A percentile compares a stretch with the other conserved stretches of the same genome.
phyloP scores from a whole-genome alignment of 2,888 invertebrate genomes.

The Pseudococcus longispinus region DNA sequence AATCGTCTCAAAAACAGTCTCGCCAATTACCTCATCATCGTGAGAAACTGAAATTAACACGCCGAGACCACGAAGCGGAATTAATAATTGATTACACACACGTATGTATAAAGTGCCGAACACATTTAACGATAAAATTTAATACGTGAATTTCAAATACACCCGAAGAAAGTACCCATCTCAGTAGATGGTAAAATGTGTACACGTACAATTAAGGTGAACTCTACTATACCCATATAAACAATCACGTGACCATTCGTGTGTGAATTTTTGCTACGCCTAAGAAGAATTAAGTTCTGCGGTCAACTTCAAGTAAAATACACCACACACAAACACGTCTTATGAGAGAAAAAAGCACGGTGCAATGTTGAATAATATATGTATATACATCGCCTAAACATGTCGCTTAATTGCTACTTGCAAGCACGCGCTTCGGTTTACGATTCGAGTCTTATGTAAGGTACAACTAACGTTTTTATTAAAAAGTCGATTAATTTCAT shows the following conservation, averaged over 20 bases:
- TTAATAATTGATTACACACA: background rate
- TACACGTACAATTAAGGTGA: background rate
- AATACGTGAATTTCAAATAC: background rate
- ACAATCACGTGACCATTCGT: background rate
- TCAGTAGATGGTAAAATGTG: background rate
- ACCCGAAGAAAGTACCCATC: conserved; percentile 22
- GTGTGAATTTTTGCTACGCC: background rate
- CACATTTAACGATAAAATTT: background rate
- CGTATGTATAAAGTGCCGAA: background rate
- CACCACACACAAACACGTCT: background rate
- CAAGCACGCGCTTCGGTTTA: background rate
- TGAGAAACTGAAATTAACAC: background rate
- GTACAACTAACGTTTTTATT: background rate
- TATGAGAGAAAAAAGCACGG: background rate
- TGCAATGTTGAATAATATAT: background rate
- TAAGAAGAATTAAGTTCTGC: background rate
- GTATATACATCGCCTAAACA: background rate
- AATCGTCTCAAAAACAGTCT: background rate
- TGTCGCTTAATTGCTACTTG: background rate
- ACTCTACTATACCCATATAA: background rate
- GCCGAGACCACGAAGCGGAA: background rate
- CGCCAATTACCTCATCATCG: background rate
- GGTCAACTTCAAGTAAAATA: background rate
- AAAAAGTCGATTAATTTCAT: background rate
- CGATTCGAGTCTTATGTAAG: background rate